Base-by-base conservation (phyloP, 2,113 vertebrate species). In the Labeo rohita region DNA sequence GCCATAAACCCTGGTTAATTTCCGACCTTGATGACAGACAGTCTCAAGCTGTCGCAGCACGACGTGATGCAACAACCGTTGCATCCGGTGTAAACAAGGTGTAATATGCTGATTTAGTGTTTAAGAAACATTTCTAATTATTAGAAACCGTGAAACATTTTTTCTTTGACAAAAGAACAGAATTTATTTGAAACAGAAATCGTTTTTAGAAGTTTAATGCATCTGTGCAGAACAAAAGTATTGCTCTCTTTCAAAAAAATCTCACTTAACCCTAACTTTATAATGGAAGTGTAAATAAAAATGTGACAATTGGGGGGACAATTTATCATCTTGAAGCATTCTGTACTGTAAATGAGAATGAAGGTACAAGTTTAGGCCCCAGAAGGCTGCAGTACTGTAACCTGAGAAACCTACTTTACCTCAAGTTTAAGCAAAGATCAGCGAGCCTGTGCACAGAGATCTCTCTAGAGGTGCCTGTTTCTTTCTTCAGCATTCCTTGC, bases 381-480 rank as follows among this genome's bases (percentile, higher is more conserved):
- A 75, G 36, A 49, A 39, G 81, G 70, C 50, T 83, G 36, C 73
- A 49, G 23, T 80, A 80, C 72, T 73, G 86, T 87, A 84, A 87
- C 83, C 85, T 21, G 59, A 84, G 87, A 63, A 81, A 68, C 85
- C 80, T 72, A 82, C 21, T 83, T 87, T 83, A 84, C 84, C 84
- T 85, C 15, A 66, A 45, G 83, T 86, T 84, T 78, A 54, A 65
- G 70, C 49, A 49, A 50, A 73, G 65, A 72, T 36, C 54, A 39
- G n/a, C 10, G 45, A 73, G 87, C 43, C 56, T 85, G 28, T 59
- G 80, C 79, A 82, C 86, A 82, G 65, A 81, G 73, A 85, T 89
- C 74, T 86, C 87, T 88, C 86, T 65, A 45, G 80, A 85, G 88
- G 80, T 79, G 73, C 87, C 65, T 10, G 75, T 61, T 89, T 82